These are phyloP conservation scores for Tachycineta bicolor DNA, from an alignment of 2,113 vertebrate species.

Conservation along the genomic window DNA sequence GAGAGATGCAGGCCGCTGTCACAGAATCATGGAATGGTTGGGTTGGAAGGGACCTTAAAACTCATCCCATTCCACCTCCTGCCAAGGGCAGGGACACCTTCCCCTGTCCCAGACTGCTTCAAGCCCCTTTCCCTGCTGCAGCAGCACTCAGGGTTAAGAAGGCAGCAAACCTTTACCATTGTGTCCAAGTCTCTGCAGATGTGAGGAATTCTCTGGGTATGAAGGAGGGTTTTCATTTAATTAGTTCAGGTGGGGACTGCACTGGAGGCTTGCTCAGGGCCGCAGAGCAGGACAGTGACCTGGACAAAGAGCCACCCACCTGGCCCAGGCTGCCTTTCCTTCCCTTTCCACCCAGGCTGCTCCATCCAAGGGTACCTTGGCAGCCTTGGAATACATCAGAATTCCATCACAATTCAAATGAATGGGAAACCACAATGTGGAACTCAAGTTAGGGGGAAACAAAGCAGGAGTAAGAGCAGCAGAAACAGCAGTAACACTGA, in stretches of 20 bases:
- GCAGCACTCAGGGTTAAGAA: neutral
- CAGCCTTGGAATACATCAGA: neutral
- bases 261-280: neutral
- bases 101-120: neutral
- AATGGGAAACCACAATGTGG: neutral
- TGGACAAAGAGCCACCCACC: accelerated
- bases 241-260: neutral
- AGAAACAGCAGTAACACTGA: neutral
- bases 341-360: neutral
- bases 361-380: neutral
- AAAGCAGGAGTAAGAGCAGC: neutral
- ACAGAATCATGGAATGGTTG: neutral
- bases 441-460: neutral
- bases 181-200: neutral
- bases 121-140: neutral
- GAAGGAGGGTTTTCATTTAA: neutral
- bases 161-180: neutral
- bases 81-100: neutral
- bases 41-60: neutral
- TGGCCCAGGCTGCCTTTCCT: neutral
- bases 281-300: neutral
- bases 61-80: neutral
- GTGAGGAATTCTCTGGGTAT: neutral
- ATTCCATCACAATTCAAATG: neutral
- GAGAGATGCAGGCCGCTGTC: neutral